Percentiles rank a stretch among this genome's conserved stretches.
Evolutionary conservation across 2,888 invertebrate species (phyloP).

Genomic region (Cryptus armator): DNA sequence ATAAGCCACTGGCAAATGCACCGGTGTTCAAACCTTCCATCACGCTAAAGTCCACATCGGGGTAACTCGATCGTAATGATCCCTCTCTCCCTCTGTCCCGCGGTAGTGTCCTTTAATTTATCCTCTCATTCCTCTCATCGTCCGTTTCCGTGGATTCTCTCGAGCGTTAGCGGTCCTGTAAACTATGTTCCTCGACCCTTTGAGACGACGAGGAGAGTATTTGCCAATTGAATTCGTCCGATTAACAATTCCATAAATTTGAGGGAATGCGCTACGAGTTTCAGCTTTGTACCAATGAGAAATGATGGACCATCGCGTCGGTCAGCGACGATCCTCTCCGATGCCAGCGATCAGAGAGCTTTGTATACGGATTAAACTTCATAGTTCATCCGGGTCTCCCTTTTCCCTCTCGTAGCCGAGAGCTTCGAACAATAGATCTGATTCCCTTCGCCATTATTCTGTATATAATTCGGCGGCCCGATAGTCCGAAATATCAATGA

Average conservation of each 20-base stretch:
- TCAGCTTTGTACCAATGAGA: neutral
- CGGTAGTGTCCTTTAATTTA: neutral
- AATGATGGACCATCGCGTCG: neutral
- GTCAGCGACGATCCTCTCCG: neutral
- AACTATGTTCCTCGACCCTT: conserved; percentile 2
- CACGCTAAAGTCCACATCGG: neutral
- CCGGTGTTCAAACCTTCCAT: neutral
- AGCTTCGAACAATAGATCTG: neutral
- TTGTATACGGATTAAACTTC: neutral
- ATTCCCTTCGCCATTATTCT: neutral
- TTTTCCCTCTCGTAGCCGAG: neutral
- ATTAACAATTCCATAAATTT: neutral
- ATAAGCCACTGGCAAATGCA: neutral
- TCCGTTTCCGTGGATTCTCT: neutral
- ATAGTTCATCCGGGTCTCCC: neutral
- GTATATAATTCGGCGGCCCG: too few species aligned
- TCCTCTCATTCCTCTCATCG: neutral
- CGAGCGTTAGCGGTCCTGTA: neutral
- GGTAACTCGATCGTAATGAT: neutral
- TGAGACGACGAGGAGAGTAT: conserved; percentile 13
- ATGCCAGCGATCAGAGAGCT: neutral
- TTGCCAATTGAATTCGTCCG: conserved; percentile 33
- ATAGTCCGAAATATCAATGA: too few species aligned
- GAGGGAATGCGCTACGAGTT: neutral
- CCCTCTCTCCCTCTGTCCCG: neutral